A percentile compares a stretch with the other conserved stretches of the same genome.
Conservation (phyloP, 1,140 invertebrate species). For the Ptiloglossa arizonensis region DNA sequence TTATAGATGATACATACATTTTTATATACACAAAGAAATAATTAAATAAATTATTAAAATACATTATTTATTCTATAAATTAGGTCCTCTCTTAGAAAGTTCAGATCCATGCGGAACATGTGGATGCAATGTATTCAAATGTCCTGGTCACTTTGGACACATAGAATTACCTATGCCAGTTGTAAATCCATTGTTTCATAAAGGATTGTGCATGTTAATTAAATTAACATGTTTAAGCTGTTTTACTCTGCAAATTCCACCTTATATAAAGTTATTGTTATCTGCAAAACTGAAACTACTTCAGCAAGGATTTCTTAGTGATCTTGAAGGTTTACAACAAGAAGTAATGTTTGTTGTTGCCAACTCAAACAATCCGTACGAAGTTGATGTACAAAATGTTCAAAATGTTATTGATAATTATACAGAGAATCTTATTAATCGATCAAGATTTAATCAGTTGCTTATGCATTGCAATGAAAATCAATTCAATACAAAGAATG, state of each 20-base stretch:
- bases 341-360: slow-evolving; percentile 62
- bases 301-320: slow-evolving; percentile 87
- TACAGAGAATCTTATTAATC: slow-evolving; percentile 65
- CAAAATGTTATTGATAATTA: slow-evolving; percentile 68
- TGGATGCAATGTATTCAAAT: slow-evolving; percentile 85
- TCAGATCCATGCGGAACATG: slow-evolving; percentile 93
- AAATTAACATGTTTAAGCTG: slow-evolving; percentile 88
- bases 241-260: slow-evolving; percentile 87
- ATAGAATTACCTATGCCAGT: slow-evolving; percentile 95
- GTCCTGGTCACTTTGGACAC: slow-evolving; percentile 97
- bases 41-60: background rate
- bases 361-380: background rate
- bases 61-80: slow-evolving; percentile 9
- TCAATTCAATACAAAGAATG: slow-evolving; percentile 81
- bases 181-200: slow-evolving; percentile 95
- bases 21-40: slow-evolving; percentile 6
- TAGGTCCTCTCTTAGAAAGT: slow-evolving; percentile 84
- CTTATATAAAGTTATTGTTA: slow-evolving; percentile 85
- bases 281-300: slow-evolving; percentile 89
- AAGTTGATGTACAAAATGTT: slow-evolving; percentile 57
- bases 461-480: background rate
- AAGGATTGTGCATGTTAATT: slow-evolving; percentile 86
- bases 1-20: slow-evolving; percentile 16
- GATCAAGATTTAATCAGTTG: slow-evolving; percentile 54
- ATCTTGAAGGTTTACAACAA: slow-evolving; percentile 86